phyloP scores from a whole-genome alignment of 2,113 vertebrate species.

The Cynocephalus volans region DNA sequence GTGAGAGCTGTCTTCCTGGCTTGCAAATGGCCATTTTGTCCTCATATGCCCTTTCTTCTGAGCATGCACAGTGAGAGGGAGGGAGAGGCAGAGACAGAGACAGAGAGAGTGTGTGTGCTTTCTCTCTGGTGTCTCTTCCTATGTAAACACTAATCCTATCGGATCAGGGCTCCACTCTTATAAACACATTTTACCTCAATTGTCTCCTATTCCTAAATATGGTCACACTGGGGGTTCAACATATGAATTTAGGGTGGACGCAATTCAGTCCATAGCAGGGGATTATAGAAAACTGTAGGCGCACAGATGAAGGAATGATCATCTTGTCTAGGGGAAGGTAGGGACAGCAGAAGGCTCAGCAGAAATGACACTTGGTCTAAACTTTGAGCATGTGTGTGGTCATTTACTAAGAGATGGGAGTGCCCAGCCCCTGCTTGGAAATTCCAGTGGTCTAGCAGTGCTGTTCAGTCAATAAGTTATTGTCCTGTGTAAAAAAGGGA shows the following conservation, averaged over 20 bases:
- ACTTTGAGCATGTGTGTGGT: neutral
- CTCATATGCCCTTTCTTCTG: neutral
- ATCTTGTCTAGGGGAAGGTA: neutral
- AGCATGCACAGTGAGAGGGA: neutral
- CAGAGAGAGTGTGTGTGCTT: neutral
- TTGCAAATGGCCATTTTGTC: neutral
- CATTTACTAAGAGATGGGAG: neutral
- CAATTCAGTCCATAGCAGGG: neutral
- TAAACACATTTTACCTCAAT: neutral
- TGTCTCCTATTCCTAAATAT: neutral
- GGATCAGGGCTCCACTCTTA: neutral
- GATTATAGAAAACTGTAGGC: neutral
- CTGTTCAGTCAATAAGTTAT: neutral
- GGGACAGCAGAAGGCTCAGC: neutral
- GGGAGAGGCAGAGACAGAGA: rapidly evolving
- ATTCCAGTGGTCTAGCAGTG: neutral
- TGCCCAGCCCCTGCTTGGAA: neutral
- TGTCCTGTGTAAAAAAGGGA: neutral
- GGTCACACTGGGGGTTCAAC: neutral
- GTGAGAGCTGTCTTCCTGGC: neutral
- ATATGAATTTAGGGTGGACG: neutral
- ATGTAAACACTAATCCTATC: neutral
- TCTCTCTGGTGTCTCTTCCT: no score
- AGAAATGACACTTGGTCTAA: neutral
- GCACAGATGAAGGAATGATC: rapidly evolving